phyloP scores from a whole-genome alignment of 2,888 invertebrate genomes.

The Cerastoderma edule region DNA sequence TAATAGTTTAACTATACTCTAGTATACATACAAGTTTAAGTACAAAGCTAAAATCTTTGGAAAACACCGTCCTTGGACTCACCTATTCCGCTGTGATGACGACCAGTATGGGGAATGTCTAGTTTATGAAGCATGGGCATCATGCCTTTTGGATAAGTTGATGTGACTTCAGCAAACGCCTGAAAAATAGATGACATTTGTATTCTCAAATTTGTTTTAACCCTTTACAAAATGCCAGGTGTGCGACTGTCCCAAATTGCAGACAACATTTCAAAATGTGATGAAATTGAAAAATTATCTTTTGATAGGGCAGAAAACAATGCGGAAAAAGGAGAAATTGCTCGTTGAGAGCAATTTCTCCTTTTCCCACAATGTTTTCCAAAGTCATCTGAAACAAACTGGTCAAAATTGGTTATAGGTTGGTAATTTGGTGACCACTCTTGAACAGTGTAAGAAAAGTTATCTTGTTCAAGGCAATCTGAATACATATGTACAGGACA shows the following conservation, averaged over 20 bases:
- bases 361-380: conserved; percentile 10
- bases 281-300: background rate
- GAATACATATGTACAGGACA: too few species aligned
- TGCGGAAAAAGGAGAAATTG: conserved; percentile 8
- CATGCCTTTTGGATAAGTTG: conserved; percentile 78
- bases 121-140: conserved; percentile 74
- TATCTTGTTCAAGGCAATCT: too few species aligned
- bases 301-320: background rate
- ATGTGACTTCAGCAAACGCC: conserved; percentile 73
- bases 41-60: too few species aligned
- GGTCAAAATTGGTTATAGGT: too few species aligned
- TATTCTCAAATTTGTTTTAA: background rate
- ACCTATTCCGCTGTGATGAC: conserved; percentile 83
- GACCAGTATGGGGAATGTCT: conserved; percentile 73
- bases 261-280: too few species aligned
- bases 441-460: too few species aligned
- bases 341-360: conserved; percentile 6
- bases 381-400: background rate
- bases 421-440: too few species aligned
- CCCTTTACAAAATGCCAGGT: too few species aligned
- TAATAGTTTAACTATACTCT: too few species aligned
- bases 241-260: too few species aligned
- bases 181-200: conserved; percentile 37
- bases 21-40: too few species aligned
- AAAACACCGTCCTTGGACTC: too few species aligned